Percentiles rank a stretch among this genome's conserved stretches.
phyloP scores from a whole-genome alignment of 1,140 invertebrate genomes.

The Grapholita molesta region DNA sequence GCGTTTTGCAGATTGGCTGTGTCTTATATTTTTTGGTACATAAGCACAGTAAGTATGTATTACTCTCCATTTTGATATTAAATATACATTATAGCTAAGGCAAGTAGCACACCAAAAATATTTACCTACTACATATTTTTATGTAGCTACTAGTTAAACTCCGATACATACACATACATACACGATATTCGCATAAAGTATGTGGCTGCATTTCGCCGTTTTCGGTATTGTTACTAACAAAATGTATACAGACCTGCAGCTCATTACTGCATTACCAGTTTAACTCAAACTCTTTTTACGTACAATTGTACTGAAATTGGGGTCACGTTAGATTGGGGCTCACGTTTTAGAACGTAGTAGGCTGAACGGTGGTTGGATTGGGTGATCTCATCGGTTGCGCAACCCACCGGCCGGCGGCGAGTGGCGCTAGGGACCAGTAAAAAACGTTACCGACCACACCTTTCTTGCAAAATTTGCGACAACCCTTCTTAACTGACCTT shows the following conservation, averaged over 20 bases:
- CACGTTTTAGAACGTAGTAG: neutral
- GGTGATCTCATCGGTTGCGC: slow-evolving; percentile 1
- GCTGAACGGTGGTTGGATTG: neutral
- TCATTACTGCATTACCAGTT: neutral
- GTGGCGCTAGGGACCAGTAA: neutral
- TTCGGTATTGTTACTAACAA: neutral
- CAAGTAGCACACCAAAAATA: too few species aligned
- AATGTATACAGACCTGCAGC: neutral
- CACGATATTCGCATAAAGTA: neutral
- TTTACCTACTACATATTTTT: too few species aligned
- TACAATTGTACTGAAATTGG: neutral
- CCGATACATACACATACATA: neutral
- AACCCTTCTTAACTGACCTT: neutral
- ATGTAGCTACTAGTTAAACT: neutral
- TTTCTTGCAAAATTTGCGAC: neutral
- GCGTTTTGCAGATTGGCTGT: neutral
- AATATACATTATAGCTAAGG: too few species aligned
- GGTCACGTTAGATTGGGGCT: neutral
- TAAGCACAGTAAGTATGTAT: too few species aligned
- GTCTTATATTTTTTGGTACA: too few species aligned
- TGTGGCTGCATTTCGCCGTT: neutral
- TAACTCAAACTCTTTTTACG: neutral
- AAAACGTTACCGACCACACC: neutral
- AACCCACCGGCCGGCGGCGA: neutral
- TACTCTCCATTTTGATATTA: too few species aligned